Conservation (phyloP, 2,113 vertebrate species). For the Lepus timidus region DNA sequence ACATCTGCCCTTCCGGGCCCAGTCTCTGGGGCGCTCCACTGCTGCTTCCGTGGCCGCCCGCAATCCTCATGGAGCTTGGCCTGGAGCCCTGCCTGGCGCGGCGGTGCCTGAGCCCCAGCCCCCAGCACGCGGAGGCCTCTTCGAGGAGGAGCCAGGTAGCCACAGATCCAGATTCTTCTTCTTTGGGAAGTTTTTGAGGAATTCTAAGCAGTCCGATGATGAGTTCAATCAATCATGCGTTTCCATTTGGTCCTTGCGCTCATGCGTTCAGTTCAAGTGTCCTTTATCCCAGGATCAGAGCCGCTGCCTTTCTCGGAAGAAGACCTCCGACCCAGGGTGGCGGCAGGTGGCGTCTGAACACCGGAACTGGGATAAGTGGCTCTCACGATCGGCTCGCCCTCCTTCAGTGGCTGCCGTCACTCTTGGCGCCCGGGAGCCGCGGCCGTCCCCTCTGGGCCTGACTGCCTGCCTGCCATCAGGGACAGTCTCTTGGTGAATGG, state of each 20-base stretch:
- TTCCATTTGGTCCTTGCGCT: slow-evolving; percentile 33
- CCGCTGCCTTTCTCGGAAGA: slow-evolving; percentile 60
- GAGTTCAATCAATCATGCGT: slow-evolving; percentile 35
- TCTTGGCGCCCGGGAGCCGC: slow-evolving; percentile 48
- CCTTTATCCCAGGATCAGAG: slow-evolving; percentile 82
- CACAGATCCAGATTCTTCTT: slow-evolving; percentile 40
- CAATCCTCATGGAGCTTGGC: not conserved
- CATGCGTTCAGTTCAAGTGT: slow-evolving; percentile 73
- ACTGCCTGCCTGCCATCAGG: not conserved
- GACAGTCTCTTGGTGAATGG: slow-evolving; percentile 52
- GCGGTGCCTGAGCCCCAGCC: not conserved
- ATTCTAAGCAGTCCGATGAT: slow-evolving; percentile 61
- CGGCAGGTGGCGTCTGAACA: not conserved
- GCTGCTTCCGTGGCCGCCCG: not conserved
- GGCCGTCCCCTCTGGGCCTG: slow-evolving; percentile 51
- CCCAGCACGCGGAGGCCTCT: not conserved
- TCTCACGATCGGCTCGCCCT: slow-evolving; percentile 47
- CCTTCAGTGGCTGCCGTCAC: slow-evolving; percentile 38
- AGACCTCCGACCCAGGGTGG: slow-evolving; percentile 24
- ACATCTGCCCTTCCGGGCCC: not conserved
- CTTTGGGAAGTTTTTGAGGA: slow-evolving; percentile 42
- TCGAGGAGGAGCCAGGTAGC: not conserved
- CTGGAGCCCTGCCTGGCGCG: not conserved
- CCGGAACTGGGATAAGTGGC: slow-evolving; percentile 42
- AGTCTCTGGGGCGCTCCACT: not conserved